Percentiles rank a stretch among this genome's conserved stretches.
phyloP scores from a whole-genome alignment of 1,140 invertebrate species.

The Meteorus sp. region DNA sequence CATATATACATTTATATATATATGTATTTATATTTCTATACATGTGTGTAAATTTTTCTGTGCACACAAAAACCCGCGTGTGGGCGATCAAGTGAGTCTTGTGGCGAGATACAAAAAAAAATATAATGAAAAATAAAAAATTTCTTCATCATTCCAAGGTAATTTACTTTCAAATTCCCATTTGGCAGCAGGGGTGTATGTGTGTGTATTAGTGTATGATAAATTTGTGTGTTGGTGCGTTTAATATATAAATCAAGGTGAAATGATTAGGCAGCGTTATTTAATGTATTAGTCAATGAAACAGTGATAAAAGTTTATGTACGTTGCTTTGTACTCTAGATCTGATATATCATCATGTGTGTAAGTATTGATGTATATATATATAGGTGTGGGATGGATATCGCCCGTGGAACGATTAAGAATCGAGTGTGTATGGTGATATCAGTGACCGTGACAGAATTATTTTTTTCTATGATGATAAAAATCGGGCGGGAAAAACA shows the following conservation, averaged over 20 bases:
- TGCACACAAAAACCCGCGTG: no score
- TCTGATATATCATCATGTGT: no score
- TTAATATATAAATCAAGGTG: no score
- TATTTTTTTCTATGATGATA: no score
- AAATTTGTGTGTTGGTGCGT: neutral
- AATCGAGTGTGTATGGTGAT: neutral
- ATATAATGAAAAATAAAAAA: constrained; percentile 2
- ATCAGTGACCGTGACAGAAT: neutral
- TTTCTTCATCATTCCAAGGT: neutral
- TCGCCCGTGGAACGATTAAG: neutral
- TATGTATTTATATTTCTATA: neutral
- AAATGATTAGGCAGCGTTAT: no score
- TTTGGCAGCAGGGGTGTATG: neutral
- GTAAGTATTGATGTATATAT: no score
- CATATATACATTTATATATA: neutral
- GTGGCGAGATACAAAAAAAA: no score
- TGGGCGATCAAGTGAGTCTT: neutral
- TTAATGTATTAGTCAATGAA: no score
- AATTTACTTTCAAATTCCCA: constrained; percentile 1
- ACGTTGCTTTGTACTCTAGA: no score
- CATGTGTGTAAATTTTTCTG: neutral
- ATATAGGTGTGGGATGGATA: neutral
- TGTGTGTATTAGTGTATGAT: neutral
- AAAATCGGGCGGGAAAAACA: no score
- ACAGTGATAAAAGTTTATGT: no score